phyloP scores from a whole-genome alignment of 2,113 vertebrate species.

The Dromiciops gliroides region DNA sequence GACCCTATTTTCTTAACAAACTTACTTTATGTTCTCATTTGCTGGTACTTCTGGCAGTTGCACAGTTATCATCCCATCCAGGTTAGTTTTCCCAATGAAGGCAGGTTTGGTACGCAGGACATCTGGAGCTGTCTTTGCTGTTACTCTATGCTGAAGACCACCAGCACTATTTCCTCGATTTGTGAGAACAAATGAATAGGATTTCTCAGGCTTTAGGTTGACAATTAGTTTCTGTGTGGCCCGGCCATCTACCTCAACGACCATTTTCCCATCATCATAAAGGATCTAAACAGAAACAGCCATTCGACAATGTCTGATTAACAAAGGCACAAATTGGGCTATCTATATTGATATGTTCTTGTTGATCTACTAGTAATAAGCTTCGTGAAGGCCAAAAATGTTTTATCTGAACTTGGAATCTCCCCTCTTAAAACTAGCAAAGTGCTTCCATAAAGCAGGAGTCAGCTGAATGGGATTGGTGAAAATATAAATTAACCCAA shows the following conservation, averaged over 20 bases:
- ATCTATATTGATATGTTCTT: neutral
- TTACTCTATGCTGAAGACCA: constrained; percentile 96
- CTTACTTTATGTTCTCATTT: constrained; percentile 94
- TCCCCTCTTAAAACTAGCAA: neutral
- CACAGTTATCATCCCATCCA: constrained; percentile 97
- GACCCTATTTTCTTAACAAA: neutral
- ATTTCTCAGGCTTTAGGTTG: constrained; percentile 96
- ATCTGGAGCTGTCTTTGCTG: constrained; percentile 95
- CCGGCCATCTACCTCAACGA: constrained; percentile 97
- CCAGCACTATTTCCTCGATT: constrained; percentile 98
- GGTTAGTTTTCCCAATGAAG: constrained; percentile 94
- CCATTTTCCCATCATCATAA: constrained; percentile 98
- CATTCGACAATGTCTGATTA: constrained; percentile 51
- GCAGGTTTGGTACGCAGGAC: constrained; percentile 95
- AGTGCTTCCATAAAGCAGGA: neutral
- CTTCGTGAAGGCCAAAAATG: neutral
- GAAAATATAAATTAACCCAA: neutral
- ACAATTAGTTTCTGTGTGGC: constrained; percentile 96
- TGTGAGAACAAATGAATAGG: constrained; percentile 97
- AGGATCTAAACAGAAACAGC: constrained; percentile 89
- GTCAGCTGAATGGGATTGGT: neutral
- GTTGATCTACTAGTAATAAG: neutral
- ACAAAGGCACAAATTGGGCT: neutral
- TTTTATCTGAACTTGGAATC: neutral
- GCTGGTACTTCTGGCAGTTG: constrained; percentile 94